Evolutionary conservation across 2,113 vertebrate genomes (phyloP), one percentile per base, ranked within the genome.

Genomic region (Desmodus rotundus): DNA sequence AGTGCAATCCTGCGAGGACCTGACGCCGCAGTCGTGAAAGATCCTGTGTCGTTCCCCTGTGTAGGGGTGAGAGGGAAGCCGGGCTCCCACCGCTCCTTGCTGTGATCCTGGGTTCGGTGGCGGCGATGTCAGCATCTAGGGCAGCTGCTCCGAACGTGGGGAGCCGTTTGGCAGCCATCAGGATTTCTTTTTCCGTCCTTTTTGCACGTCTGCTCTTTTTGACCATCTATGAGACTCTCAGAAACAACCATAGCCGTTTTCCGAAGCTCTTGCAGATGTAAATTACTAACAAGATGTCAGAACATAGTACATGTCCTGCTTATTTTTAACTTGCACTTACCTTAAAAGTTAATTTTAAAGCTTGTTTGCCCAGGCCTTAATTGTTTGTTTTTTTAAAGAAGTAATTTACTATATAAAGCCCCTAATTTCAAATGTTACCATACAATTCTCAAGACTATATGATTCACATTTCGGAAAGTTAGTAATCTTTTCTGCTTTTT

Each of bases 161-260:
- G 47, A 94, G 97, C 93, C 63, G 54, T 81, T 54, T 81, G 97
- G 98, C 98, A 97, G 97, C 98, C 98, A 96, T 98, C 97, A 80
- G 97, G 96, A 89, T 70, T 92, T 89, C 78, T 73, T 84, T 72
- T 47, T 61, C 70, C 33, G 43, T 89, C 72, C 56, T 65, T 45
- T 45, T 56, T 45, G 16, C 78, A 22, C 7, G 56, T 65, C 81
- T 56, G 61, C 26, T 41, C 28, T 47, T 52, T 52, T 26, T 54
- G 38, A 58, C 47, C 56, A 5, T 65, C 78, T 8, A 0, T 5
- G 58, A 76, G 63, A 36, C 43, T 89, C 65, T 41, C 52, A 80
- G 78, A 88, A 87, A 52, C 47, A 63, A 26, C 47, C 88, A 2
- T 56, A 50, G 89, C 47, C 89, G 10, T 72, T 87, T 84, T 89